Evolutionary conservation across 2,888 invertebrate genomes (phyloP), one percentile per base, ranked within the genome.

Genomic region (Entomobrya multifasciata): DNA sequence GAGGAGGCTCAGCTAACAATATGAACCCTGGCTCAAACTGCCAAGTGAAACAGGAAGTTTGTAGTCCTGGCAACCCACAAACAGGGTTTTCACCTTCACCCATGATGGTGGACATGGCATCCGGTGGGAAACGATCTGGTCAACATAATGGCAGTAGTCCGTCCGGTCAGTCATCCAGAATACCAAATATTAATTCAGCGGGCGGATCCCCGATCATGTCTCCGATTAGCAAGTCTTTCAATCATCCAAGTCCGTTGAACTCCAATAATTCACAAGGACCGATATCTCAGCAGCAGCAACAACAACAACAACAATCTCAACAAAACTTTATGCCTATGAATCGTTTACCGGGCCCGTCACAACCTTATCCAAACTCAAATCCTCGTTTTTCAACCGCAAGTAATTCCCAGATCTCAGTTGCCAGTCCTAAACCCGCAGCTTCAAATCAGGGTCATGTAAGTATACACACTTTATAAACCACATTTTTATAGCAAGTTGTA

Each of bases 221-320:
- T 78, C 88, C 88, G 57, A 86, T 89, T 22, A 89, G 88, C 67
- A 90, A 90, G 90, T 90, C 90, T 89, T 90, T 90, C 89, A 89
- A 87, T 87, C 90, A 87, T 84, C 80, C 79, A 77, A 82, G 76
- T 65, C 77, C 87, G 55, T 49, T 85, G 57, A 88, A 85, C 72
- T 49, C 88, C 4, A 72, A 47, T 82, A 60, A 65, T 25, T 47
- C 57, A 30, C 84, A 79, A 76, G 79, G 67, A 41, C 86, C 78
- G 52, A 76, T 77, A 44, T 92, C 93, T 87, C 93, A 93, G 85
- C 91, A 91, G 52, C 89, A 90, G 77, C 91, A 91, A 79, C 92
- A 92, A 84, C 91, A 80, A 72, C 86, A 88, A 74, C 60, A 78
- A 65, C 82, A 83, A 49, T 67, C 72, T 60, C 47, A 78, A 81